Percentiles rank a stretch among this genome's conserved stretches.
Evolutionary conservation across 1,140 invertebrate species (phyloP).

Genomic region (Chrysoperla carnea): DNA sequence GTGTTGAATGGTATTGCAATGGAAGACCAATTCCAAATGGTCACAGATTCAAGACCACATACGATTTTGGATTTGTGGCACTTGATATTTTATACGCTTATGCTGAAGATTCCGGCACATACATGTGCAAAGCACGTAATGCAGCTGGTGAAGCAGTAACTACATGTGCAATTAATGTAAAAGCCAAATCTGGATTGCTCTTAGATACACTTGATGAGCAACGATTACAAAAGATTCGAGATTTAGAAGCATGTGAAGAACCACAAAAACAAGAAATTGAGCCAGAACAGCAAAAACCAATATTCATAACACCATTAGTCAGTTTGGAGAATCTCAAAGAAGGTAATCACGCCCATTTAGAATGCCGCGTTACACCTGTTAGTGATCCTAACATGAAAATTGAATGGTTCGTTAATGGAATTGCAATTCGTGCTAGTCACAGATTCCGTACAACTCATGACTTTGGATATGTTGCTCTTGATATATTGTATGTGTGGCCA

Average conservation of each 20-base stretch:
- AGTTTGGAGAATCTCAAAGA: slow-evolving; percentile 76
- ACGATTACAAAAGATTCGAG: slow-evolving; percentile 71
- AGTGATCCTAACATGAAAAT: slow-evolving; percentile 89
- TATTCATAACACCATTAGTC: slow-evolving; percentile 71
- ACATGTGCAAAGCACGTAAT: slow-evolving; percentile 89
- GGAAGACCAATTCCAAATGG: slow-evolving; percentile 77
- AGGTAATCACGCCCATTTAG: slow-evolving; percentile 83
- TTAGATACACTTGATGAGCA: slow-evolving; percentile 80
- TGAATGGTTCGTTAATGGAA: slow-evolving; percentile 88
- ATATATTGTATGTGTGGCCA: slow-evolving; percentile 82
- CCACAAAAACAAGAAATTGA: slow-evolving; percentile 59
- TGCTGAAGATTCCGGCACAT: slow-evolving; percentile 86
- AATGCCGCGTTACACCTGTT: slow-evolving; percentile 88
- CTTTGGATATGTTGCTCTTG: slow-evolving; percentile 88
- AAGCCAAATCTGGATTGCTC: slow-evolving; percentile 66
- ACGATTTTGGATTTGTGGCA: slow-evolving; percentile 92
- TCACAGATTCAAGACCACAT: slow-evolving; percentile 79
- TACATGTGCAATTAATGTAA: slow-evolving; percentile 39
- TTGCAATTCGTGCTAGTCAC: slow-evolving; percentile 61
- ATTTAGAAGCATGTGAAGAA: slow-evolving; percentile 66
- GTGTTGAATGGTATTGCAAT: slow-evolving; percentile 90
- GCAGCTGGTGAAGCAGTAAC: slow-evolving; percentile 81
- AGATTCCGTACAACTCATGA: slow-evolving; percentile 84
- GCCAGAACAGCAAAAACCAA: slow-evolving; percentile 58
- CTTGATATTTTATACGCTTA: slow-evolving; percentile 93